Conservation (phyloP, 2,797 vertebrate genomes). For the Thamnophis elegans region DNA sequence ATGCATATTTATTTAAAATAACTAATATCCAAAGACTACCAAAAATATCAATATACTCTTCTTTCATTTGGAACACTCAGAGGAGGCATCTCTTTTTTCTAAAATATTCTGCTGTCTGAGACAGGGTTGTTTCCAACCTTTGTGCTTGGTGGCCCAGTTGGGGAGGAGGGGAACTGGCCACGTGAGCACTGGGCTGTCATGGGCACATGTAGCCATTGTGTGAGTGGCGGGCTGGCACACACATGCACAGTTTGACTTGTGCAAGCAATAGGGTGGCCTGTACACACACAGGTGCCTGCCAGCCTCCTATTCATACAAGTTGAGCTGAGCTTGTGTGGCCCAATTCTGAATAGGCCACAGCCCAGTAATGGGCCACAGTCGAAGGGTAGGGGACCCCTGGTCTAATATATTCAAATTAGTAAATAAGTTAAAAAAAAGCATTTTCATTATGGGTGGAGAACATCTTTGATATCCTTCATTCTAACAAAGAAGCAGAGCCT, state of each 20-base stretch:
- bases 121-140: background rate
- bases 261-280: too few relatives aligned
- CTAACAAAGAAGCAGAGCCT: background rate
- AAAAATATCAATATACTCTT: background rate
- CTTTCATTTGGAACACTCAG: background rate
- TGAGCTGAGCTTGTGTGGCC: background rate
- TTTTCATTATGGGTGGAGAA: background rate
- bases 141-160: background rate
- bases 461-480: background rate
- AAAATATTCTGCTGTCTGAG: background rate
- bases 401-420: background rate
- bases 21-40: background rate
- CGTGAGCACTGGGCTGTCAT: accelerated
- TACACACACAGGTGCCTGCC: accelerated
- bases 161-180: background rate
- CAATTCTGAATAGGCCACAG: background rate
- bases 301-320: background rate
- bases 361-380: background rate
- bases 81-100: background rate
- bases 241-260: too few relatives aligned
- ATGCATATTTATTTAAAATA: background rate
- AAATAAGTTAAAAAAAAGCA: background rate
- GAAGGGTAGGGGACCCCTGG: background rate
- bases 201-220: background rate
- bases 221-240: background rate